These are phyloP conservation scores for Phaonia tiefii DNA, from an alignment of 2,888 invertebrate genomes.

Conservation along the genomic window DNA sequence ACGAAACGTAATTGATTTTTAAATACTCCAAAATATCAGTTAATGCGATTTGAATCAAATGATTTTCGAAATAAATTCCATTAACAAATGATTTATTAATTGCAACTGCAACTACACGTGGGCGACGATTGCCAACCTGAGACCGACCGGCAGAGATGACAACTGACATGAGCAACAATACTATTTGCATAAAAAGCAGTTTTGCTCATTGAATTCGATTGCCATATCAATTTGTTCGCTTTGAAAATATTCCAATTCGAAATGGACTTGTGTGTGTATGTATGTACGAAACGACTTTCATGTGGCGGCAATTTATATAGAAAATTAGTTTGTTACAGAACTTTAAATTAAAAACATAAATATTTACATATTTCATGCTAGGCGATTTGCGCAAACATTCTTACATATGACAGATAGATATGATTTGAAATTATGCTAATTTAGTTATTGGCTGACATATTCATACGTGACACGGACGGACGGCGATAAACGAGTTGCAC, in stretches of 20 bases:
- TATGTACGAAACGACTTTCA: too few species aligned
- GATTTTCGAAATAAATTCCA: not conserved
- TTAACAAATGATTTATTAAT: constrained; percentile 5
- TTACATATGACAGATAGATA: not conserved
- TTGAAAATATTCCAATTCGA: too few species aligned
- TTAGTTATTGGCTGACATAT: not conserved
- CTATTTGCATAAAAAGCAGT: constrained; percentile 11
- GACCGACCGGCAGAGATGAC: constrained; percentile 10
- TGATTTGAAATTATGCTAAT: not conserved
- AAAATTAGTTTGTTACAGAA: too few species aligned
- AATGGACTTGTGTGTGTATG: too few species aligned
- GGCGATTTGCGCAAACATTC: too few species aligned
- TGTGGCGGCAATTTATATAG: too few species aligned
- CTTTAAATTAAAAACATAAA: too few species aligned
- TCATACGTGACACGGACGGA: too few species aligned
- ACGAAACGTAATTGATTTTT: not conserved
- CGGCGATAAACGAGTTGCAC: too few species aligned
- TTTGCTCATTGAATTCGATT: not conserved
- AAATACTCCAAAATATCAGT: not conserved
- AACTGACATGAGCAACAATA: not conserved
- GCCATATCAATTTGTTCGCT: too few species aligned
- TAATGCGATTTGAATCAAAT: not conserved
- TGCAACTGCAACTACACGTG: not conserved
- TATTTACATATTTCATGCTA: too few species aligned
- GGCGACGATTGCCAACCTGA: not conserved